Evolutionary conservation across 64 coral and sea anemone species (phyloP).

Genomic region (Catalaphyllia jardinei): DNA sequence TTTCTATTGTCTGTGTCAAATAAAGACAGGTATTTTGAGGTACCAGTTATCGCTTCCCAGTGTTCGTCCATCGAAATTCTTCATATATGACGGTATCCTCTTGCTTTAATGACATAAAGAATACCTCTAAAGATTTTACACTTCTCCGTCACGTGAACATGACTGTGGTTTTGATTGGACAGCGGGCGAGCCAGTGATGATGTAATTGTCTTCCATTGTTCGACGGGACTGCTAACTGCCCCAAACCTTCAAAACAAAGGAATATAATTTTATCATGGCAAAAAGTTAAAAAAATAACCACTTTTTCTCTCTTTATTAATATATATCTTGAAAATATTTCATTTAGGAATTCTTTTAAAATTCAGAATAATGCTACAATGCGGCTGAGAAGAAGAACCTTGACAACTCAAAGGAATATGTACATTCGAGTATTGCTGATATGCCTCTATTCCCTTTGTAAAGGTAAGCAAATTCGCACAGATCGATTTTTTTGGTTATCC

Average conservation of each 20-base stretch:
- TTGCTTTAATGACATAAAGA: slow-evolving; percentile 23
- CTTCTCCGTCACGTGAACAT: neutral
- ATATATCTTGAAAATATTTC: neutral
- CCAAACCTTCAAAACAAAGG: slow-evolving; percentile 21
- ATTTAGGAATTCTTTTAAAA: neutral
- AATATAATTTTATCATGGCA: slow-evolving; percentile 28
- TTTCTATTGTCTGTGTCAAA: neutral
- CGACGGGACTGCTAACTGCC: neutral
- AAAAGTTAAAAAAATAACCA: neutral
- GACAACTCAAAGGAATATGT: neutral
- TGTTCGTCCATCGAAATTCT: neutral
- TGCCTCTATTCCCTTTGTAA: slow-evolving; percentile 1
- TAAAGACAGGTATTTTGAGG: slow-evolving; percentile 27
- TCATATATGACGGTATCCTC: slow-evolving; percentile 32
- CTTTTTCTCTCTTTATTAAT: neutral
- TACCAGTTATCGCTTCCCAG: neutral
- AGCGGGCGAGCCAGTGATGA: neutral
- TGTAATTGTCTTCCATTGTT: slow-evolving; percentile 44
- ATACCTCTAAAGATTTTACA: slow-evolving; percentile 21
- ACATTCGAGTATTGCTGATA: neutral
- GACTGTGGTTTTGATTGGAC: neutral
- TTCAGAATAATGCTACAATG: neutral
- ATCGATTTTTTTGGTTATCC: neutral
- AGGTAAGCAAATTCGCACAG: slow-evolving; percentile 7
- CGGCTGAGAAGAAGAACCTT: neutral